Evolutionary conservation across 2,113 vertebrate species (phyloP).

Genomic region (Pipra filicauda): DNA sequence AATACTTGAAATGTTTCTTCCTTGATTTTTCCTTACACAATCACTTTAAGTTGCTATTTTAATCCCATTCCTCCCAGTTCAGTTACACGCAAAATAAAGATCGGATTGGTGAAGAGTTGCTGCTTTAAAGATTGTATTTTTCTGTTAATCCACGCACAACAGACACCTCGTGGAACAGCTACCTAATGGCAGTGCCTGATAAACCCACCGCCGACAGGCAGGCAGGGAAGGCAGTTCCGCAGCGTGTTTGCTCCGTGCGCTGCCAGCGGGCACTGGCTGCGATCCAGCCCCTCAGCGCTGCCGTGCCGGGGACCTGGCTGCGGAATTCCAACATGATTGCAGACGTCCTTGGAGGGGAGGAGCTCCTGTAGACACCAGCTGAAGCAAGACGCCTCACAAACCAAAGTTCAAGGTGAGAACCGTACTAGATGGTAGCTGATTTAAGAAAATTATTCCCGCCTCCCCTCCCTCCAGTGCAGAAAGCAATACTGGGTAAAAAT

Average conservation of each 20-base stretch:
- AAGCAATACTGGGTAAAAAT: background rate
- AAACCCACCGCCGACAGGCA: background rate
- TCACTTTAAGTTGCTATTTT: background rate
- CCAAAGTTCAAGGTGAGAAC: constrained; percentile 59
- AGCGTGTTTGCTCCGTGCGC: background rate
- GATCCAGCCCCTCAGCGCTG: background rate
- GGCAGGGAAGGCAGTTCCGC: background rate
- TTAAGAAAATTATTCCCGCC: background rate
- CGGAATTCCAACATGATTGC: background rate
- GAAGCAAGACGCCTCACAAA: background rate
- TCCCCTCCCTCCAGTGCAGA: fast-evolving
- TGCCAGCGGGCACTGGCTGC: background rate
- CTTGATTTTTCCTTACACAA: background rate
- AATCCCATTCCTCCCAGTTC: background rate
- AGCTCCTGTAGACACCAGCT: background rate
- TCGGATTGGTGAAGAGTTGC: background rate
- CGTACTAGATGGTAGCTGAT: background rate
- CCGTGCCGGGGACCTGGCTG: background rate
- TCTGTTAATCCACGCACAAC: background rate
- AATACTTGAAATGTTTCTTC: background rate
- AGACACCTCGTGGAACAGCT: background rate
- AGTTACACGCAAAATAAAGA: background rate
- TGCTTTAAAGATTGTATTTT: background rate
- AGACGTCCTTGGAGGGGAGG: background rate
- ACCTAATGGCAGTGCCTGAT: fast-evolving